These are phyloP conservation scores for Rhinopomastus cyanomelas DNA, from an alignment of 2,113 vertebrate species.

Conservation along the genomic window DNA sequence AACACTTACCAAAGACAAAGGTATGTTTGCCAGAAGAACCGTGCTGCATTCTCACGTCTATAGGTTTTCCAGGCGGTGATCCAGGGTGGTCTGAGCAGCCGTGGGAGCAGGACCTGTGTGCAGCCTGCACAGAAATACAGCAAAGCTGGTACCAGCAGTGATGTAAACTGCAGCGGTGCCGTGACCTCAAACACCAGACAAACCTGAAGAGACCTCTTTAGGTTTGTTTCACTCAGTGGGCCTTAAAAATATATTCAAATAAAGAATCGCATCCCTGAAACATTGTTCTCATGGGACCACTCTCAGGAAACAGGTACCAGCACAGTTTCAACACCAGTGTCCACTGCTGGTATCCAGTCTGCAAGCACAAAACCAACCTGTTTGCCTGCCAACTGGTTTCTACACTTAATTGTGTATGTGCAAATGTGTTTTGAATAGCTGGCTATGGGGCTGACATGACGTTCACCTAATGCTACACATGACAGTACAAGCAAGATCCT, in stretches of 20 bases:
- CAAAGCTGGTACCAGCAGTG: not conserved
- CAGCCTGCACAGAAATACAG: too few species aligned
- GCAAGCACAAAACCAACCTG: not conserved
- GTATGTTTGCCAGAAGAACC: not conserved
- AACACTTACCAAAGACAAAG: not conserved
- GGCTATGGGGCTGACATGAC: not conserved
- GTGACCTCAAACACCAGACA: not conserved
- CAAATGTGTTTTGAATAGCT: not conserved
- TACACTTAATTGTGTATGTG: not conserved
- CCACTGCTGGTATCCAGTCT: not conserved
- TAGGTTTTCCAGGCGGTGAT: not conserved
- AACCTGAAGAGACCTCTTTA: not conserved
- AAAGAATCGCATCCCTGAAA: not conserved
- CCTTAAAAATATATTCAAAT: not conserved
- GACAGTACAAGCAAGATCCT: not conserved
- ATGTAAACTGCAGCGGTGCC: not conserved
- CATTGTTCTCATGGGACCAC: not conserved
- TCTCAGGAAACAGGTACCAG: not conserved
- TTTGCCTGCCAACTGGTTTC: not conserved
- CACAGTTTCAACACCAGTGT: fast-evolving
- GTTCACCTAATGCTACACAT: not conserved
- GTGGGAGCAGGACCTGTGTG: fast-evolving
- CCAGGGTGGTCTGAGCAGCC: not conserved
- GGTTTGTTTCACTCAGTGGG: not conserved
- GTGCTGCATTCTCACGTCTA: not conserved